phyloP scores from a whole-genome alignment of 2,797 vertebrate species.

The Sylvia borin region DNA sequence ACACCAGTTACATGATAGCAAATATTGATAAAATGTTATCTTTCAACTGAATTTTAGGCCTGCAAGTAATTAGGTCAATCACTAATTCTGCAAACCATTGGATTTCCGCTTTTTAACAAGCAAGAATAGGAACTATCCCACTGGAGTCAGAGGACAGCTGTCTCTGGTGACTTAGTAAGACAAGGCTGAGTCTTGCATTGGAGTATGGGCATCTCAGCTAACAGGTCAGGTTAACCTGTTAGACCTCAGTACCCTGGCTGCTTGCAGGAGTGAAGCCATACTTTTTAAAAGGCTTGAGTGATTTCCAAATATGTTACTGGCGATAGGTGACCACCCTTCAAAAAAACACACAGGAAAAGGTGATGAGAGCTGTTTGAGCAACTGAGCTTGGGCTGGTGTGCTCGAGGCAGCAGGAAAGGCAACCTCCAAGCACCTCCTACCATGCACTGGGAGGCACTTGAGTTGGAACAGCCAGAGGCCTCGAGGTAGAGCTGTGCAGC shows the following conservation, averaged over 20 bases:
- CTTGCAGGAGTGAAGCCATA: not conserved
- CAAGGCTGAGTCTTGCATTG: not conserved
- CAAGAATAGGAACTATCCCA: not conserved
- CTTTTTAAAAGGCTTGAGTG: not conserved
- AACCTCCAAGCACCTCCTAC: not conserved
- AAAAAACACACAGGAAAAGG: not conserved
- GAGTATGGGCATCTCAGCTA: not conserved
- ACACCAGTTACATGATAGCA: not conserved
- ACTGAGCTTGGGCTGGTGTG: not conserved
- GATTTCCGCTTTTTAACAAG: not conserved
- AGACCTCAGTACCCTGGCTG: not conserved
- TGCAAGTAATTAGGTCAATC: not conserved
- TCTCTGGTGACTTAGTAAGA: not conserved
- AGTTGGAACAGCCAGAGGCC: not conserved
- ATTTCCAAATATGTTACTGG: not conserved
- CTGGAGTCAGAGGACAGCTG: not conserved
- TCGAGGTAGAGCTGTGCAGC: not conserved
- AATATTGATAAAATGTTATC: not conserved
- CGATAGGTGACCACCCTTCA: not conserved
- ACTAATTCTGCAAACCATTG: not conserved
- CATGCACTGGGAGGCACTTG: not conserved
- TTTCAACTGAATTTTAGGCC: slow-evolving; percentile 3
- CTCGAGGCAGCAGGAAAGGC: not conserved
- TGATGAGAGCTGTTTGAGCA: not conserved
- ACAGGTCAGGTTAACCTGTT: not conserved